Base-by-base conservation (phyloP, 2,797 vertebrate species). In the Spondyliosoma cantharus region DNA sequence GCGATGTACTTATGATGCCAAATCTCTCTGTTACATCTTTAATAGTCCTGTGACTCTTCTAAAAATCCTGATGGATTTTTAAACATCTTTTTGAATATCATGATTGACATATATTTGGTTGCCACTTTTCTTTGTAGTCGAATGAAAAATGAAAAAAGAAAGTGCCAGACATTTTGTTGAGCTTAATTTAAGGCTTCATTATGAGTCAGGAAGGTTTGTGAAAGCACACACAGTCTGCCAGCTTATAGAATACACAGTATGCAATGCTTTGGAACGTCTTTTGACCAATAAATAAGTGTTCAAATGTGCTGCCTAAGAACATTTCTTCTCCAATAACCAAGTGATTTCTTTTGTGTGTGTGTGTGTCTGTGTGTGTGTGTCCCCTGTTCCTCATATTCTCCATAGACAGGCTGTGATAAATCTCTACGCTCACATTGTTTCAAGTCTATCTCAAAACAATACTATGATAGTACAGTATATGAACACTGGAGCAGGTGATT, bases 101-200 rank as follows among this genome's bases (percentile, higher is more conserved):
- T 78, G 27, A 57, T 19, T 71, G 32, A 68, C 13, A 65, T n/a
- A 61, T n/a, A 53, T 66, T 49, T 63, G 29, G 19, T 25, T 52
- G 22, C 48, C 58, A 22, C 20, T 66, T 62, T 66, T 78, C 4
- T 53, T 49, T 85, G 16, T 59, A 19, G 46, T 42, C 27, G n/a
- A n/a, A n/a, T n/a, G n/a, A n/a, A 65, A n/a, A 59, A 43, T 29
- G 29, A 2, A 15, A 53, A 29, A 53, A 46, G 27, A 52, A 29
- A 37, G n/a, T 61, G 16, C 16, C 19, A 45, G 63, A 27, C 45
- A 29, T 13, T 57, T 75, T 54, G 19, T 46, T 19, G n/a, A 60
- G 20, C 29, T 71, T 67, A 53, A 20, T 57, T 43, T 32, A n/a
- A 73, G 17, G 22, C 22, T 57, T 54, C 12, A 29, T n/a, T 37